A percentile compares a stretch with the other conserved stretches of the same genome.
Evolutionary conservation across 92 coral and sea anemone genomes (phyloP).

Genomic region (Epizoanthus scotinus): DNA sequence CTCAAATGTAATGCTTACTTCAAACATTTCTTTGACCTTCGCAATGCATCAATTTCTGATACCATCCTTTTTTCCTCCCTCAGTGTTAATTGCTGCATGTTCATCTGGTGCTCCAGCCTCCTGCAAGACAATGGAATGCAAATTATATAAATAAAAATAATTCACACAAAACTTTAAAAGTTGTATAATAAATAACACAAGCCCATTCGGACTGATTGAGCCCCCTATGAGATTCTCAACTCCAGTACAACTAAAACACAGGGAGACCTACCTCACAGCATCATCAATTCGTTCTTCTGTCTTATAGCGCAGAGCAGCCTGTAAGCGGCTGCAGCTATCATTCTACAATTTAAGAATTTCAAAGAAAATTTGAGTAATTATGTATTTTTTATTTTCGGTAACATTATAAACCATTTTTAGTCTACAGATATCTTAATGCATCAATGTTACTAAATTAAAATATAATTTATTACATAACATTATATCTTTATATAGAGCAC

Average conservation of each 20-base stretch:
- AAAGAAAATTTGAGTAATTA: not conserved
- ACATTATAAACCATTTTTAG: not conserved
- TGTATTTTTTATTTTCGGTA: not conserved
- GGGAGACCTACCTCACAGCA: conserved; percentile 77
- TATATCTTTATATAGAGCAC: no score
- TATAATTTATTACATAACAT: no score
- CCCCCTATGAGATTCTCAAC: not conserved
- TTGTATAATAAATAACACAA: no score
- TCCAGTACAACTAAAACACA: not conserved
- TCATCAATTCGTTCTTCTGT: conserved; percentile 86
- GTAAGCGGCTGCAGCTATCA: conserved; percentile 83
- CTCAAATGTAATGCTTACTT: conserved; percentile 55
- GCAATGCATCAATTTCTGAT: conserved; percentile 81
- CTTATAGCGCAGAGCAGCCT: conserved; percentile 84
- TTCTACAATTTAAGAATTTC: conserved; percentile 51
- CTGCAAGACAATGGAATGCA: conserved; percentile 38
- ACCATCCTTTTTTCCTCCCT: conserved; percentile 90
- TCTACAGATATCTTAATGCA: no score
- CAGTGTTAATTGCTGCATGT: conserved; percentile 73
- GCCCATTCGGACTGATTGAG: no score
- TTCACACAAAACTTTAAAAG: no score
- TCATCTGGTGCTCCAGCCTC: conserved; percentile 81
- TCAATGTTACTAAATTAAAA: no score
- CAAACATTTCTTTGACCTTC: conserved; percentile 82
- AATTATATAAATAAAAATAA: not conserved